Evolutionary conservation across 2,113 vertebrate genomes (phyloP), one percentile per base, ranked within the genome.

Genomic region (Pholis gunnellus): DNA sequence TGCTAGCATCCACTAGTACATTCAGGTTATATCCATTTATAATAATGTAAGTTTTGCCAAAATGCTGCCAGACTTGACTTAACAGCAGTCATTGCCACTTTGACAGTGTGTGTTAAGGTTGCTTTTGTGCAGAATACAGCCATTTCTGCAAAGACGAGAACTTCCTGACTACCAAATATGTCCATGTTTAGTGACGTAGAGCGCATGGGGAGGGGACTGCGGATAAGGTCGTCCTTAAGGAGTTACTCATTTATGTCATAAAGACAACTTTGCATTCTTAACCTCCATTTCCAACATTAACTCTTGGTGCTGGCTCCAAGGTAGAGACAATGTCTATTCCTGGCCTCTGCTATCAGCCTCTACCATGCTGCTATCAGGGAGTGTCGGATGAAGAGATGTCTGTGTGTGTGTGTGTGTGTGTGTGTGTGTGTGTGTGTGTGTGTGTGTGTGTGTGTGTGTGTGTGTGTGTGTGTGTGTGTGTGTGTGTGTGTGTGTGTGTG

Each of bases 241-340:
- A 31, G 57, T 17, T 54, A 27, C 6, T 13, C 54, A 54, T 18
- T 13, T 14, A 15, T 31, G 29, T 65, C 36, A 3, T 60, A 25
- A 63, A 42, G 48, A 34, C 38, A 80, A 57, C 29, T 48, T 27
- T 7, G 2, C 17, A 5, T 65, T 64, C 25, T 18, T 54, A 42
- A 64, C 25, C 9, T 25, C 14, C 15, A 13, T 71, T 71, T 52
- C 36, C 46, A 65, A 42, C 46, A 60, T 61, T 40, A 38, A 52
- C 29, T 40, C 54, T 13, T 63, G 18, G 6, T 56, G 42, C 64
- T 46, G 38, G n/a, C 44, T 71, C 57, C 68, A 46, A 42, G 57
- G 27, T 42, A 74, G 66, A 72, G 65, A 81, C 54, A 50, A 46
- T 9, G 29, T 83, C 67, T 92, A 83, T 93, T 92, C 66, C 72